phyloP scores from a whole-genome alignment of 2,113 vertebrate genomes.

The Clarias macrocephalus region DNA sequence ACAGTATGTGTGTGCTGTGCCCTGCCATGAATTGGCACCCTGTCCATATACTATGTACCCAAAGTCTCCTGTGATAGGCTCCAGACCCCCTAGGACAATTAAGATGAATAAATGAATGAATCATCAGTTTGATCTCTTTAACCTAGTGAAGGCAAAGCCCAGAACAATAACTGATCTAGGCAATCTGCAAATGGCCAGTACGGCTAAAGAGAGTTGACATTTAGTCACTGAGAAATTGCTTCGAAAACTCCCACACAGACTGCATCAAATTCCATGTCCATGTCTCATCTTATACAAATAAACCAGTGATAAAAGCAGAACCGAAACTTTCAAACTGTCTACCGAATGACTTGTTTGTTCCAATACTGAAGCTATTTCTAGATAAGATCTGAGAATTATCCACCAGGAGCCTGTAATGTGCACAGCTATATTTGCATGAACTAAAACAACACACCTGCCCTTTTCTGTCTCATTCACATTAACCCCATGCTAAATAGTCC shows the following conservation, averaged over 20 bases:
- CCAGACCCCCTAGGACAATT: too few relatives aligned
- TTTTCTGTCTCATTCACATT: constrained; percentile 1
- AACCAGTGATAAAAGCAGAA: not conserved
- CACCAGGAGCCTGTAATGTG: constrained; percentile 75
- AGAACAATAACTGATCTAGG: constrained; percentile 26
- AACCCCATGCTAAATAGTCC: not conserved
- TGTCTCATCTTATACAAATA: not conserved
- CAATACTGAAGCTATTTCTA: constrained; percentile 80
- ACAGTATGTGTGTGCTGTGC: too few relatives aligned
- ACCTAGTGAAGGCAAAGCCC: constrained; percentile 33
- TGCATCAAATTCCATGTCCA: constrained; percentile 1
- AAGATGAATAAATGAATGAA: too few relatives aligned
- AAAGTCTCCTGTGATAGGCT: too few relatives aligned
- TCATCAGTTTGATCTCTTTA: not conserved
- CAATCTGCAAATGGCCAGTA: constrained; percentile 34
- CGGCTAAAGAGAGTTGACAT: constrained; percentile 13
- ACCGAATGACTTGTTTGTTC: constrained; percentile 34
- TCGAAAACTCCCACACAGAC: not conserved
- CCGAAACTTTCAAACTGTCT: not conserved
- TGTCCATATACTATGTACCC: too few relatives aligned
- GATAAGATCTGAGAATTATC: constrained; percentile 81
- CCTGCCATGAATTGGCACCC: too few relatives aligned
- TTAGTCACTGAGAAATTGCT: not conserved
- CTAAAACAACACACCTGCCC: not conserved
- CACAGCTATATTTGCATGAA: constrained; percentile 3